Evolutionary conservation across 2,797 vertebrate genomes (phyloP).

Genomic region (Chaetophractus vellerosus): DNA sequence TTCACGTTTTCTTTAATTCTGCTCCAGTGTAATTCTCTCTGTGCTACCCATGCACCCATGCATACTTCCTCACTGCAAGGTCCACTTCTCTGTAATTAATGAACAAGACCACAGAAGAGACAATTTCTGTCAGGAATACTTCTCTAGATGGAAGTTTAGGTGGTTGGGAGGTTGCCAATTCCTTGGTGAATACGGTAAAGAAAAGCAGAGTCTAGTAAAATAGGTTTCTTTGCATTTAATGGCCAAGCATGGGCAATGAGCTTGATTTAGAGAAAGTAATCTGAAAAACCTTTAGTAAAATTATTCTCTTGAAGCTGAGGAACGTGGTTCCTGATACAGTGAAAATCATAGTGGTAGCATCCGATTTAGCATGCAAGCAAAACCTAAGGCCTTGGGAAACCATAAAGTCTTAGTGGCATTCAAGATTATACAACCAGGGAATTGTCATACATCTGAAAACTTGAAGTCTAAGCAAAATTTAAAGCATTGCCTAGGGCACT

Average conservation of each 20-base stretch:
- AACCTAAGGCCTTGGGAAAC: background rate
- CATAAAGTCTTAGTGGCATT: background rate
- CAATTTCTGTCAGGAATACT: background rate
- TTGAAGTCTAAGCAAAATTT: background rate
- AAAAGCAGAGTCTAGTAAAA: background rate
- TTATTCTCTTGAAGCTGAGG: background rate
- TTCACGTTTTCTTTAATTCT: slow-evolving; percentile 18
- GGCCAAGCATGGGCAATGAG: background rate
- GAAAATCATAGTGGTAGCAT: background rate
- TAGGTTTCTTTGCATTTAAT: background rate
- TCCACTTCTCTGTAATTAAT: background rate
- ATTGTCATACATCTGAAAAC: background rate
- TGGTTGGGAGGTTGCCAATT: background rate
- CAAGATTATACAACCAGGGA: background rate
- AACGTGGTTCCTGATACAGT: background rate
- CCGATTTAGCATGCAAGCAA: background rate
- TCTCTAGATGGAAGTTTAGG: slow-evolving; percentile 1
- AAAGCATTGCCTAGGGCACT: background rate
- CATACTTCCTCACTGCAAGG: background rate
- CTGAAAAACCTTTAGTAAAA: background rate
- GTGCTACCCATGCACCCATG: fast-evolving
- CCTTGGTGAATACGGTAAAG: background rate
- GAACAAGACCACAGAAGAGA: background rate
- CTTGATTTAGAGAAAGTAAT: background rate
- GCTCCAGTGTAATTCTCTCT: background rate